phyloP scores from a whole-genome alignment of 2,797 vertebrate genomes.

The Onychomys torridus region DNA sequence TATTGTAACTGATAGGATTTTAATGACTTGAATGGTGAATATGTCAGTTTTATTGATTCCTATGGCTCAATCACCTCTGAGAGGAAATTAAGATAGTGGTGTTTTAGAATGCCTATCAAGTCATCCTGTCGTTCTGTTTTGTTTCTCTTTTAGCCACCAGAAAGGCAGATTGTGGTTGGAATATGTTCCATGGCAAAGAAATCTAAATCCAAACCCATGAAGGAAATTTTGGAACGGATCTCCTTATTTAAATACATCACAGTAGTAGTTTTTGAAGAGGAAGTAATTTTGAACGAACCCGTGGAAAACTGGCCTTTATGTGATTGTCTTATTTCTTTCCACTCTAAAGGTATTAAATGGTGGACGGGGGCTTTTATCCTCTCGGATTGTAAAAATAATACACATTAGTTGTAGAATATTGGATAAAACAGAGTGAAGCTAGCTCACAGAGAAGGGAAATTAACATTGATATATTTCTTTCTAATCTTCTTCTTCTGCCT shows the following conservation, averaged over 20 bases:
- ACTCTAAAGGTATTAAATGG: slow-evolving; percentile 91
- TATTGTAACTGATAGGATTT: slow-evolving; percentile 14
- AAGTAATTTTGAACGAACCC: slow-evolving; percentile 92
- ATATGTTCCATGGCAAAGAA: slow-evolving; percentile 96
- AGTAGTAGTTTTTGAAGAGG: slow-evolving; percentile 93
- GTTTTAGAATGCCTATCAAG: slow-evolving; percentile 27
- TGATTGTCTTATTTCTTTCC: slow-evolving; percentile 95
- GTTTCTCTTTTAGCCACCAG: slow-evolving; percentile 89
- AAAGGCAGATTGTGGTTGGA: slow-evolving; percentile 94
- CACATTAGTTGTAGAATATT: slow-evolving; percentile 42
- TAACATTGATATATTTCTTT: slow-evolving; percentile 53
- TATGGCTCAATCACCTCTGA: neutral
- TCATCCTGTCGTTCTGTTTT: slow-evolving; percentile 53
- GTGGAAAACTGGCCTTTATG: slow-evolving; percentile 94
- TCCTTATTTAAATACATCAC: slow-evolving; percentile 95
- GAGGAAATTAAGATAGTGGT: neutral
- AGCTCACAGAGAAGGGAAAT: slow-evolving; percentile 6
- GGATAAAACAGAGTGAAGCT: slow-evolving; percentile 36
- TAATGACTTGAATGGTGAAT: slow-evolving; percentile 24
- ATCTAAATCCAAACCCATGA: slow-evolving; percentile 95
- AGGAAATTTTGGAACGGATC: slow-evolving; percentile 94
- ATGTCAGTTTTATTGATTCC: slow-evolving; percentile 41
- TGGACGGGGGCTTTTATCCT: neutral
- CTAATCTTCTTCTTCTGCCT: slow-evolving; percentile 11
- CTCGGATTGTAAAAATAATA: slow-evolving; percentile 32